A percentile compares a stretch with the other conserved stretches of the same genome.
Evolutionary conservation across 2,113 vertebrate genomes (phyloP).

Genomic region (Rousettus leschenaultii): DNA sequence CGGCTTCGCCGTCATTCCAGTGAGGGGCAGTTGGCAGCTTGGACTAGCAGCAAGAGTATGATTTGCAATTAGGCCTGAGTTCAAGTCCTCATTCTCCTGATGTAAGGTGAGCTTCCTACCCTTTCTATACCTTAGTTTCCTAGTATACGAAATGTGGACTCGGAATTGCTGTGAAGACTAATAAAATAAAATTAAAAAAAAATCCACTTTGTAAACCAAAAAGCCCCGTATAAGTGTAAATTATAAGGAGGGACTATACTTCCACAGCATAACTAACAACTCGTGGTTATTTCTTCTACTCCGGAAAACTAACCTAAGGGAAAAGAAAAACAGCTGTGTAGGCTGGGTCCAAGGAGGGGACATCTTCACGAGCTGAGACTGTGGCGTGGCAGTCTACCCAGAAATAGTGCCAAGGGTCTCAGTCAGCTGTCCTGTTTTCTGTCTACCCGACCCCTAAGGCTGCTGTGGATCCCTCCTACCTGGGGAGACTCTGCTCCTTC

Average conservation of each 20-base stretch:
- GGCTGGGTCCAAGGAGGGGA: constrained; percentile 65
- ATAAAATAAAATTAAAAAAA: constrained; percentile 47
- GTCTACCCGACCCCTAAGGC: constrained; percentile 2
- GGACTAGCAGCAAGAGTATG: background rate
- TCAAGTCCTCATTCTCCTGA: constrained; percentile 14
- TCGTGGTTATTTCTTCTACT: constrained; percentile 46
- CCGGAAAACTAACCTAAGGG: constrained; percentile 62
- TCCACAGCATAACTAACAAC: constrained; percentile 43
- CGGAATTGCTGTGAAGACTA: constrained; percentile 14
- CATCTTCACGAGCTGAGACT: constrained; percentile 58
- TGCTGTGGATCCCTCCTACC: background rate
- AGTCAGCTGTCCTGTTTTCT: constrained; percentile 63
- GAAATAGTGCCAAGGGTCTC: constrained; percentile 74
- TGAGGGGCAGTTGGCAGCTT: background rate
- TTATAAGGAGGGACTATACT: constrained; percentile 38
- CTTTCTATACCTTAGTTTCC: constrained; percentile 4
- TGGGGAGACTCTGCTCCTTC: background rate
- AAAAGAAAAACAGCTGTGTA: constrained; percentile 72
- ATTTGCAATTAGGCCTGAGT: constrained; percentile 23
- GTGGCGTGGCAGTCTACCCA: constrained; percentile 66
- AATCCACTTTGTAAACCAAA: background rate
- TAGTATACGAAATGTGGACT: background rate
- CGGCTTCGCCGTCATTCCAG: constrained; percentile 7
- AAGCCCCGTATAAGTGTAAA: background rate
- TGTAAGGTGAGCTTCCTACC: background rate